Percentiles rank a stretch among this genome's conserved stretches.
Conservation (phyloP, 1,140 invertebrate species). For the Atopsyche davidsoni region DNA sequence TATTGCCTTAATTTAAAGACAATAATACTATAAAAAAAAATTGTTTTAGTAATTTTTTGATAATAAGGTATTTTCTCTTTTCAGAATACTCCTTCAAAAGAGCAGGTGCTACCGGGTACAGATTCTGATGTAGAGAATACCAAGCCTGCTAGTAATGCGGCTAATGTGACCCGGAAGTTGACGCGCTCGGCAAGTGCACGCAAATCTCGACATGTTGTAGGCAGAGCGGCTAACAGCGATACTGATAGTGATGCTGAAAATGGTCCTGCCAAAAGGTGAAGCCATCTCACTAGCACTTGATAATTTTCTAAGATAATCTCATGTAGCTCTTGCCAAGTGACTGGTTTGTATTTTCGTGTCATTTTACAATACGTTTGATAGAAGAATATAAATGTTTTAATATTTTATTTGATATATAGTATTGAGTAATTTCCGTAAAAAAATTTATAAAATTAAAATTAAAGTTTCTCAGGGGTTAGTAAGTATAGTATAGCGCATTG, state of each 20-base stretch:
- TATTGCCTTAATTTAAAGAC: too few species aligned
- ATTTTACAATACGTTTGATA: too few species aligned
- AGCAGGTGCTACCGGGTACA: slow-evolving; percentile 37
- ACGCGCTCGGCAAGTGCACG: slow-evolving; percentile 50
- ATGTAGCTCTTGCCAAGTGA: background rate
- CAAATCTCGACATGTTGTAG: slow-evolving; percentile 50
- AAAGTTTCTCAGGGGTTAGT: too few species aligned
- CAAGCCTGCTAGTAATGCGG: slow-evolving; percentile 14
- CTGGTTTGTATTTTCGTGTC: background rate
- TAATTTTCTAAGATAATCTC: background rate
- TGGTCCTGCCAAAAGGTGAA: slow-evolving; percentile 29
- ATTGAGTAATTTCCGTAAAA: too few species aligned
- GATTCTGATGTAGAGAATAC: slow-evolving; percentile 38
- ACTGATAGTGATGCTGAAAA: slow-evolving; percentile 46
- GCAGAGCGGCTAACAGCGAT: slow-evolving; percentile 43
- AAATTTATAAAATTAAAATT: too few species aligned
- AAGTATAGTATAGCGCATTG: too few species aligned
- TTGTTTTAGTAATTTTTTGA: background rate
- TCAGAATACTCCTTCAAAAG: slow-evolving; percentile 32
- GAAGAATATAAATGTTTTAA: too few species aligned
- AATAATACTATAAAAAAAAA: background rate
- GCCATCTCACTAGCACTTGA: background rate
- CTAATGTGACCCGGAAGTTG: slow-evolving; percentile 44
- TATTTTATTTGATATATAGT: too few species aligned
- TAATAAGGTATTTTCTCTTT: slow-evolving; percentile 28